These are phyloP conservation scores for Drosophila punjabiensis DNA, from an alignment of 1,140 invertebrate species.

Conservation along the genomic window DNA sequence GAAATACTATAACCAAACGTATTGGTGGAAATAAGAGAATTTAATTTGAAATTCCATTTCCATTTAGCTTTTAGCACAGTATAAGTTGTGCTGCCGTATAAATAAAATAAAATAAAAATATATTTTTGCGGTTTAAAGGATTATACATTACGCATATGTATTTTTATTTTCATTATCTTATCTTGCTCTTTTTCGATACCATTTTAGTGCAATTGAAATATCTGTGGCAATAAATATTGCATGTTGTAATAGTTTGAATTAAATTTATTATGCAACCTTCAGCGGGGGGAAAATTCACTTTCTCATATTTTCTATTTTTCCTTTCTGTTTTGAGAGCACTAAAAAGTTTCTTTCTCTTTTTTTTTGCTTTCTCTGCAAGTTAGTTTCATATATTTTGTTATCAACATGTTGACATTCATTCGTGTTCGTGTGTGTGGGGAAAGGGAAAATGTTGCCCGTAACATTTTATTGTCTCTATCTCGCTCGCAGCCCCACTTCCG, in stretches of 20 bases:
- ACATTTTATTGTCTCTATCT: conserved; percentile 11
- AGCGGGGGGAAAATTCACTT: conserved; percentile 8
- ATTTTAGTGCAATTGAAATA: not conserved
- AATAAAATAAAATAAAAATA: not conserved
- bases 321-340: conserved; percentile 2
- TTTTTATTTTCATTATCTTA: conserved; percentile 15
- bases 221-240: not conserved
- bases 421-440: conserved; percentile 12
- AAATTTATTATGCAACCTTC: conserved; percentile 40
- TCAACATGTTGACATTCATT: conserved; percentile 80
- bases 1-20: no score
- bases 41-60: not conserved
- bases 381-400: conserved; percentile 62
- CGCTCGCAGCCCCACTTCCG: conserved; percentile 56
- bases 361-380: conserved; percentile 29
- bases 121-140: conserved; percentile 1
- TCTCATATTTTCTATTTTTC: conserved; percentile 21
- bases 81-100: not conserved
- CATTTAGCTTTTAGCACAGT: not conserved
- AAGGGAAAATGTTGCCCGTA: not conserved
- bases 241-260: conserved; percentile 9
- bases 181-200: not conserved
- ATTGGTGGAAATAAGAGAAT: not conserved
- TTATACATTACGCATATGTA: not conserved
- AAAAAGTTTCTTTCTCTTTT: conserved; percentile 27